Conservation (phyloP, 2,888 invertebrate genomes). For the Sinelater perroti region DNA sequence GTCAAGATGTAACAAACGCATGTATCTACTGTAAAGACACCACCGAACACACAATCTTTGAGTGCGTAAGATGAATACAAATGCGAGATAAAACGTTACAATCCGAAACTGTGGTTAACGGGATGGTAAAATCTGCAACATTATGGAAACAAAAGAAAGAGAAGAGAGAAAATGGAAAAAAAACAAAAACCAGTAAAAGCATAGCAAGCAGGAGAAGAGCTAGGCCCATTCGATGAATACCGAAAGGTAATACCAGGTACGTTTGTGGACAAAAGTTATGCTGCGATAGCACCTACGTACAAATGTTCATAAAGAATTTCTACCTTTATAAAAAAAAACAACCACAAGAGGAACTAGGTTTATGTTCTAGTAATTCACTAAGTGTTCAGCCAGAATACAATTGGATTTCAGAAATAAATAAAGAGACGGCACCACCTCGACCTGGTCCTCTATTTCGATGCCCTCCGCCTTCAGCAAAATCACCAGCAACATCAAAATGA, state of each 20-base stretch:
- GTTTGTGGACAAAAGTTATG: slow-evolving; percentile 89
- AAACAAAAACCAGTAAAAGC: too few relatives aligned
- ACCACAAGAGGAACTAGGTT: slow-evolving; percentile 81
- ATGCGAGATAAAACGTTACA: too few relatives aligned
- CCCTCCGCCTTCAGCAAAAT: slow-evolving; percentile 62
- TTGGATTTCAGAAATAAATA: slow-evolving; percentile 63
- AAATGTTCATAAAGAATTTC: slow-evolving; percentile 75
- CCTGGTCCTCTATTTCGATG: slow-evolving; percentile 64
- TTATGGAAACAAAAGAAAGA: too few relatives aligned
- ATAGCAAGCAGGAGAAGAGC: slow-evolving; percentile 87
- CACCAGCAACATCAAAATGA: slow-evolving; percentile 63
- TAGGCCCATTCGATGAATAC: slow-evolving; percentile 89
- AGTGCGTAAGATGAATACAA: too few relatives aligned
- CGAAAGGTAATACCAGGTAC: slow-evolving; percentile 89
- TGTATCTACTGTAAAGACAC: too few relatives aligned
- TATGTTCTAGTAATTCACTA: slow-evolving; percentile 76
- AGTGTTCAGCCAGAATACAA: slow-evolving; percentile 58
- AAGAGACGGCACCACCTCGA: slow-evolving; percentile 45
- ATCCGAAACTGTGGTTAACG: too few relatives aligned
- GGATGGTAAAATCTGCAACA: too few relatives aligned
- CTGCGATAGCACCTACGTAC: slow-evolving; percentile 73
- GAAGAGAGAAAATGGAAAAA: too few relatives aligned
- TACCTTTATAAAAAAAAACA: slow-evolving; percentile 85
- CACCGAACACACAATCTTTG: too few relatives aligned
- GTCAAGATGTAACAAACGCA: too few relatives aligned